Percentiles rank a stretch among this genome's conserved stretches.
Evolutionary conservation across 2,113 vertebrate species (phyloP).

Genomic region (Nothobranchius furzeri): DNA sequence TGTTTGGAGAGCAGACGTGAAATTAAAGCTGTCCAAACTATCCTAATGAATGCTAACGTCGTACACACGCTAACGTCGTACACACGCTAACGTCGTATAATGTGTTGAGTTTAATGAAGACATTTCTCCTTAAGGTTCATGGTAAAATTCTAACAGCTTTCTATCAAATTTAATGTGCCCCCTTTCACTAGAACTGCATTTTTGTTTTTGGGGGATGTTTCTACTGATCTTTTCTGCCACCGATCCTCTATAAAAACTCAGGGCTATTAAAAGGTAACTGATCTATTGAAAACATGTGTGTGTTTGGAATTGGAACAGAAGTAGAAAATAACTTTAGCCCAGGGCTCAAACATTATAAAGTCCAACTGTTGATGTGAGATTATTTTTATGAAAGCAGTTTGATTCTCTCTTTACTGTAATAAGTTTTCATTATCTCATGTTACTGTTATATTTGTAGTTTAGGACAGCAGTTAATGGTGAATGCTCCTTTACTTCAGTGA

Average conservation of each 20-base stretch:
- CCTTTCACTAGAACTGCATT: background rate
- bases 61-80: too few species aligned
- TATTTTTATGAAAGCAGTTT: constrained; percentile 16
- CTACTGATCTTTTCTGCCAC: constrained; percentile 6
- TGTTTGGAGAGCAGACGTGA: background rate
- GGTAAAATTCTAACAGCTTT: too few species aligned
- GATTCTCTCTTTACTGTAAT: background rate
- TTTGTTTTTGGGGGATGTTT: background rate
- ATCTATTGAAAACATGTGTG: constrained; percentile 20
- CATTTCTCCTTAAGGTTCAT: background rate
- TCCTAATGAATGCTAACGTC: background rate
- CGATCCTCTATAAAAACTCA: constrained; percentile 33
- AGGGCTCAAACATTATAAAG: constrained; percentile 1
- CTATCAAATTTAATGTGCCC: too few species aligned
- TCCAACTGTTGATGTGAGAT: constrained; percentile 44
- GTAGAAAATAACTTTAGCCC: background rate
- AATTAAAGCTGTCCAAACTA: too few species aligned
- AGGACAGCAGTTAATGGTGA: background rate
- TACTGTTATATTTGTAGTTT: background rate
- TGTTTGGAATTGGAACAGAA: constrained; percentile 3
- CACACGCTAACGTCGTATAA: too few species aligned
- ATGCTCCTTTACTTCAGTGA: constrained; percentile 8
- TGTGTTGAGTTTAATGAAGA: background rate
- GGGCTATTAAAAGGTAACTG: constrained; percentile 32
- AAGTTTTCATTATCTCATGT: background rate